These are phyloP conservation scores for Delia radicum DNA, from an alignment of 1,140 invertebrate genomes.

Conservation along the genomic window DNA sequence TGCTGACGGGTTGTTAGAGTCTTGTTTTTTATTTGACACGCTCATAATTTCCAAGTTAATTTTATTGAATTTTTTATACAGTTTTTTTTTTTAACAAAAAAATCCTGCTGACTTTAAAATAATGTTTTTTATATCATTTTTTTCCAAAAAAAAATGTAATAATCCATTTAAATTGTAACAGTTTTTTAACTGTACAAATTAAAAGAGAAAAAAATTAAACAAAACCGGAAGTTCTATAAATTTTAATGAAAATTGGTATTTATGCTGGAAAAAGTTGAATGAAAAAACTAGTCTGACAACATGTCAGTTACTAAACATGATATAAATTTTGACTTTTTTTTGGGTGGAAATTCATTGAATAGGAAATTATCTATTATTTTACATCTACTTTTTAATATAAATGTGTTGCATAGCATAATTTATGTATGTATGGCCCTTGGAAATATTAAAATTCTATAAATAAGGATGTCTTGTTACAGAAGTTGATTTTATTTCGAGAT, in stretches of 20 bases:
- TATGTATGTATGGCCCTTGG: background rate
- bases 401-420: background rate
- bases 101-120: slow-evolving; percentile 1
- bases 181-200: slow-evolving; percentile 4
- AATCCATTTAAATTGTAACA: slow-evolving; percentile 19
- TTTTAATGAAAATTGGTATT: slow-evolving; percentile 21
- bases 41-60: slow-evolving; percentile 23
- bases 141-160: background rate
- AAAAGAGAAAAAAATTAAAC: background rate
- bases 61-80: slow-evolving; percentile 18
- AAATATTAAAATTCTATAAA: background rate
- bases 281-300: slow-evolving; percentile 7
- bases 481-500: no score
- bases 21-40: slow-evolving; percentile 15
- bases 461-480: no score
- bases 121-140: slow-evolving; percentile 8
- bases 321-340: background rate
- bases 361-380: slow-evolving; percentile 5
- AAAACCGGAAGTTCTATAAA: slow-evolving; percentile 19
- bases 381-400: background rate
- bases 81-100: background rate
- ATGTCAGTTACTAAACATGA: slow-evolving; percentile 6
- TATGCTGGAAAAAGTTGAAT: background rate
- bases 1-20: slow-evolving; percentile 19
- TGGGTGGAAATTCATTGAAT: background rate